Percentiles rank a stretch among this genome's conserved stretches.
phyloP scores from a whole-genome alignment of 2,888 invertebrate species.

The Caenorhabditis auriculariae region DNA sequence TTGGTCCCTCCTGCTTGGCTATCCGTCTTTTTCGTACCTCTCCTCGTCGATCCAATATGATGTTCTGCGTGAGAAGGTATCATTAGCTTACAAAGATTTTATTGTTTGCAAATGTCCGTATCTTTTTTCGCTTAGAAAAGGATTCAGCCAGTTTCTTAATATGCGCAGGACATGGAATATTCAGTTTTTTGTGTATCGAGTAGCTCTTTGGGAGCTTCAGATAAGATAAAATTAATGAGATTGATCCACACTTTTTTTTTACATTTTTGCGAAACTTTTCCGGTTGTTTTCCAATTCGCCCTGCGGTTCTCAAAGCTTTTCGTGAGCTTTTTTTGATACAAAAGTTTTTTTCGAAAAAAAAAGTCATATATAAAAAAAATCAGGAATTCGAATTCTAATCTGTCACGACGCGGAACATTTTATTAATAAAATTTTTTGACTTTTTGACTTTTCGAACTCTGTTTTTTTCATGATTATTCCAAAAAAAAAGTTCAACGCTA shows the following conservation, averaged over 20 bases:
- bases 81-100: too few species aligned
- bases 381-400: background rate
- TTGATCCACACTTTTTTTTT: background rate
- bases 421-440: background rate
- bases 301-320: too few species aligned
- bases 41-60: too few species aligned
- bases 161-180: too few species aligned
- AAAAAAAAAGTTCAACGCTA: too few species aligned
- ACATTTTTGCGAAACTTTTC: conserved; percentile 4
- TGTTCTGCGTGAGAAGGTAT: too few species aligned
- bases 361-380: background rate
- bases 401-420: background rate
- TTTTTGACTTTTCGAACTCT: background rate
- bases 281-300: background rate
- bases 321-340: too few species aligned
- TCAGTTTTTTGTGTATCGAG: background rate
- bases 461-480: background rate
- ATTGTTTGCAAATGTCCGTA: too few species aligned
- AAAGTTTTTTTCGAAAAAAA: background rate
- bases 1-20: too few species aligned
- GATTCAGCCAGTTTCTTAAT: too few species aligned
- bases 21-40: too few species aligned
- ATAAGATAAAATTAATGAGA: background rate
- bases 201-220: background rate
- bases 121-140: too few species aligned